A percentile compares a stretch with the other conserved stretches of the same genome.
Evolutionary conservation across 2,797 vertebrate genomes (phyloP).

Genomic region (Antennarius maculatus): DNA sequence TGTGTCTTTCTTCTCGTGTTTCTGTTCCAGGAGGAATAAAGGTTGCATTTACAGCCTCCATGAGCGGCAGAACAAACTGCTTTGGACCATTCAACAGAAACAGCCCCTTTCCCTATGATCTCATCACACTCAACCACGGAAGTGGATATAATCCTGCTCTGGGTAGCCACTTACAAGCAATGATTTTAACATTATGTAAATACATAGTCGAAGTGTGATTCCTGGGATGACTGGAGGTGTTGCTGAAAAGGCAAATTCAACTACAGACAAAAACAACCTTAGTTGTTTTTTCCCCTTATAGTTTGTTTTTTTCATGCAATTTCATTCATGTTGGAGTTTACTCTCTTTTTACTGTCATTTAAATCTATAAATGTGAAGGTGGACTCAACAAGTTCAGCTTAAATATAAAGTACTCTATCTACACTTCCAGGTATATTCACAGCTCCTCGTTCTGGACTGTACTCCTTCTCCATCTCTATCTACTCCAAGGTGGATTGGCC

Average conservation of each 20-base stretch:
- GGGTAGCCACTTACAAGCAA: constrained; percentile 39
- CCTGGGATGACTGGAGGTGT: too few relatives aligned
- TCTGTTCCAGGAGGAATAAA: constrained; percentile 41
- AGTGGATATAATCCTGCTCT: constrained; percentile 61
- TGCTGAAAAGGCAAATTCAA: too few relatives aligned
- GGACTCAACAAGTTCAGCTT: neutral
- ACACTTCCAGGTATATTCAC: constrained; percentile 59
- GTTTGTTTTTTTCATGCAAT: too few relatives aligned
- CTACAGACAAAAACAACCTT: too few relatives aligned
- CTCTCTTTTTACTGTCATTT: neutral
- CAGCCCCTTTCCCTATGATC: constrained; percentile 50
- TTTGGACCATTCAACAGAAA: constrained; percentile 58
- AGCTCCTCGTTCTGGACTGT: constrained; percentile 50
- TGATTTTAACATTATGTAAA: neutral
- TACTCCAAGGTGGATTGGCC: constrained; percentile 37
- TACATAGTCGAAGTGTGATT: neutral
- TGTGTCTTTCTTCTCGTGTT: neutral
- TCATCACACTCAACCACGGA: constrained; percentile 60
- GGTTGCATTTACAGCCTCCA: constrained; percentile 37
- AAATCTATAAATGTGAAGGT: neutral
- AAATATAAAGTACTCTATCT: neutral
- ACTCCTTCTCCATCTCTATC: constrained; percentile 55
- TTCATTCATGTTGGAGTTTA: too few relatives aligned
- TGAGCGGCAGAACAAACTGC: constrained; percentile 43
- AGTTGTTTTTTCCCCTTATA: too few relatives aligned